Percentiles rank a stretch among this genome's conserved stretches.
Conservation (phyloP, 2,888 invertebrate genomes). For the Drosophila nigricruria region DNA sequence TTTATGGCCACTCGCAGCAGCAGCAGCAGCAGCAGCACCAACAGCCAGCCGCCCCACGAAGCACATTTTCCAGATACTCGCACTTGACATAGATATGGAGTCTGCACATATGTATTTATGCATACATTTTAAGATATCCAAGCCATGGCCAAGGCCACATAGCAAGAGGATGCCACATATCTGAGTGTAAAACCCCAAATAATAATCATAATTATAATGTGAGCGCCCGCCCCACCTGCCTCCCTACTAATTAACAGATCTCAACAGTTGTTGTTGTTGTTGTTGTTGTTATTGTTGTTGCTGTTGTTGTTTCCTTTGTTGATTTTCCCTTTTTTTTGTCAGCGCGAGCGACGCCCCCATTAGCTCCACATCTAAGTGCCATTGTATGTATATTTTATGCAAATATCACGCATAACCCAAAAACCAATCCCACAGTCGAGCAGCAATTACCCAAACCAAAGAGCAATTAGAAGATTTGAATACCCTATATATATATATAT, state of each 20-base stretch:
- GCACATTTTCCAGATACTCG: constrained; percentile 28
- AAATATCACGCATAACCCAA: constrained; percentile 60
- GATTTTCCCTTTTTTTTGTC: neutral
- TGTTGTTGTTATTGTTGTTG: neutral
- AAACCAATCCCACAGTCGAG: constrained; percentile 16
- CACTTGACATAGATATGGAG: constrained; percentile 59
- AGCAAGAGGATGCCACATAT: constrained; percentile 19
- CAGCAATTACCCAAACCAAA: constrained; percentile 1
- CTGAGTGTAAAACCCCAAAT: constrained; percentile 14
- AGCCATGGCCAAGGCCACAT: constrained; percentile 44
- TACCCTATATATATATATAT: neutral
- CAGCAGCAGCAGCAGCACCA: no score
- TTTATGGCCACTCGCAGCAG: constrained; percentile 28
- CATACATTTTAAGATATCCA: constrained; percentile 43
- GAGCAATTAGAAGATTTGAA: constrained; percentile 1
- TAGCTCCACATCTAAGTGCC: constrained; percentile 23
- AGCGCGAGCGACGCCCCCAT: constrained; percentile 27
- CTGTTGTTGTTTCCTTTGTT: no score
- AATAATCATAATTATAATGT: constrained; percentile 18
- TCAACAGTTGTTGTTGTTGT: neutral
- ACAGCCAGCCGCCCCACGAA: constrained; percentile 21
- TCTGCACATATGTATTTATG: constrained; percentile 48
- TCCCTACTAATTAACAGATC: constrained; percentile 47
- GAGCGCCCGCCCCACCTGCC: constrained; percentile 43
- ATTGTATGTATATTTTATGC: constrained; percentile 62